Conservation (phyloP, 1,140 invertebrate genomes). For the Diabrotica undecimpunctata region DNA sequence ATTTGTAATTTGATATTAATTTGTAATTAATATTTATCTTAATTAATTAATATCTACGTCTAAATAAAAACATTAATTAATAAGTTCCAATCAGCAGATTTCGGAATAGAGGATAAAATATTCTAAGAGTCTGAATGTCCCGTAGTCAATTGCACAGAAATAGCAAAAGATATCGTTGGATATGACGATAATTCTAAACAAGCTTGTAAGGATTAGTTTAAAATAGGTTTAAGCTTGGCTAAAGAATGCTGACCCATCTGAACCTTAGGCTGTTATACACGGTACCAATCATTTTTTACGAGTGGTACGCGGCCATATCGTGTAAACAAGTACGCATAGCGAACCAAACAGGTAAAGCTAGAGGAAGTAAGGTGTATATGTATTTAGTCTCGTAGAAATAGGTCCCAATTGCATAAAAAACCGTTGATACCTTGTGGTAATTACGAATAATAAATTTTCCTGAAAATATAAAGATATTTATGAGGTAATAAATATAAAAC, state of each 20-base stretch:
- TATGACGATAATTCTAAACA: constrained; percentile 1
- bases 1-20: no score
- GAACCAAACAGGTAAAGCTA: constrained; percentile 1
- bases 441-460: no score
- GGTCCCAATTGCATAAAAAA: no score
- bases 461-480: no score
- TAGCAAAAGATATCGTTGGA: neutral
- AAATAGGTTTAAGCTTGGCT: constrained; percentile 1
- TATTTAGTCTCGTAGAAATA: neutral
- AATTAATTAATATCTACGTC: no score
- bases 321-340: constrained; percentile 2
- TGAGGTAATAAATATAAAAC: no score
- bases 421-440: no score
- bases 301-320: neutral
- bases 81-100: no score
- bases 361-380: neutral
- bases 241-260: constrained; percentile 1
- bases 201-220: neutral
- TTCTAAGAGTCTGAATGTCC: neutral
- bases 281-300: constrained; percentile 1
- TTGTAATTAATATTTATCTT: no score
- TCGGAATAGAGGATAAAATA: neutral
- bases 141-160: neutral
- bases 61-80: no score
- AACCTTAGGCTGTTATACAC: constrained; percentile 2